Conservation (phyloP, 2,888 invertebrate genomes). For the Papilio demoleus region DNA sequence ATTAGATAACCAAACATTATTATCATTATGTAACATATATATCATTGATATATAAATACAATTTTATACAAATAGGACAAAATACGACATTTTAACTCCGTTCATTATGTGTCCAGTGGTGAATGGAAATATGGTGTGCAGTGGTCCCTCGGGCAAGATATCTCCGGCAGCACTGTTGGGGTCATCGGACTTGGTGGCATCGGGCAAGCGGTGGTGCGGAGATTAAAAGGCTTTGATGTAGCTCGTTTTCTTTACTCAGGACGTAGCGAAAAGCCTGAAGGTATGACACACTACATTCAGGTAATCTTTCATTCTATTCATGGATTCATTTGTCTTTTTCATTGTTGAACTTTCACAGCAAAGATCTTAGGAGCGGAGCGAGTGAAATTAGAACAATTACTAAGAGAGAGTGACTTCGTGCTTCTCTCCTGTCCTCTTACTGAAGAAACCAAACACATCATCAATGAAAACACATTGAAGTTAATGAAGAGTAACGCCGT, state of each 20-base stretch:
- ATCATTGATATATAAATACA: background rate
- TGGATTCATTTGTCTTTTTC: background rate
- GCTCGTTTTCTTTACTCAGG: conserved; percentile 89
- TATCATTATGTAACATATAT: conserved; percentile 1
- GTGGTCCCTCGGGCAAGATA: conserved; percentile 91
- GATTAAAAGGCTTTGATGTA: conserved; percentile 89
- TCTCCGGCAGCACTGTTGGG: conserved; percentile 91
- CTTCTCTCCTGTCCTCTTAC: conserved; percentile 88
- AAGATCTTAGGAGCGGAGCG: conserved; percentile 84
- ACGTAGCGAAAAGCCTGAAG: conserved; percentile 85
- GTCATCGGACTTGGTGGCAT: conserved; percentile 93
- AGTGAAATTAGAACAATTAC: conserved; percentile 86
- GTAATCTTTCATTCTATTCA: too few relatives aligned
- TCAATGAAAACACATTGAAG: conserved; percentile 86
- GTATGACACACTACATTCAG: conserved; percentile 52
- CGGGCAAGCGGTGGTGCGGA: conserved; percentile 88
- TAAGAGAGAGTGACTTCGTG: conserved; percentile 89
- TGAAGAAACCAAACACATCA: conserved; percentile 86
- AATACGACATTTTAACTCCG: conserved; percentile 34
- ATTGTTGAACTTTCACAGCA: conserved; percentile 53
- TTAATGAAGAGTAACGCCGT: conserved; percentile 91
- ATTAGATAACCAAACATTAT: background rate
- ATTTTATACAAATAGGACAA: background rate
- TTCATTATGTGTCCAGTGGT: conserved; percentile 69
- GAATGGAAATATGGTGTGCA: conserved; percentile 87